Evolutionary conservation across 2,113 vertebrate species (phyloP), one percentile per base, ranked within the genome.

Genomic region (Aix galericulata): DNA sequence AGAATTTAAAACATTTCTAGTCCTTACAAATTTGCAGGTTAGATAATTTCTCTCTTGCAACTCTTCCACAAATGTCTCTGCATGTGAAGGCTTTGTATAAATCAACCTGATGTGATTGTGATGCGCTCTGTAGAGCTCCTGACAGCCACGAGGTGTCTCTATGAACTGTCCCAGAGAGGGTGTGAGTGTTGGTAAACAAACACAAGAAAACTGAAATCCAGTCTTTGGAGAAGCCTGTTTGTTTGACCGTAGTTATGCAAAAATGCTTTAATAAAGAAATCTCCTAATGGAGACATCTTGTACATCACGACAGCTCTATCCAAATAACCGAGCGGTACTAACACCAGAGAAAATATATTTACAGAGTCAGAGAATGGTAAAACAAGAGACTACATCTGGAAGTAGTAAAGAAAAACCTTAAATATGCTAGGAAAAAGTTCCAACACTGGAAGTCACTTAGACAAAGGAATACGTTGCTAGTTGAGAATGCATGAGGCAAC

Each of bases 401-500:
- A 96, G 81, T 36, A 93, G 91, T 97, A 94, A 95, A 96, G 77
- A 74, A 89, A 96, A 97, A 95, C 83, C 95, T 95, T 96, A 96
- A 95, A 91, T 73, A 94, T 87, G 83, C 78, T 95, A 85, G 86
- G 80, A 95, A 93, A 92, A 89, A 76, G 85, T 94, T 96, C 92
- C 92, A 96, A 87, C 58, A 93, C 67, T 93, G 91, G 93, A 97
- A 97, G 95, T 93, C 88, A 82, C 96, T 96, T 94, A 96, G 93
- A 97, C 94, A 96, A 93, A 95, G 90, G 74, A 96, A 96, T 97
- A 96, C 95, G 93, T 96, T 97, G 91, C 92, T 88, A 77, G 92
- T 77, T 78, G 92, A 92, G 93, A 96, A 96, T 97, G 93, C 92
- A 95, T 96, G 94, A 97, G 95, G 92, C 95, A 97, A 95, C 38